Conservation (phyloP, 2,797 vertebrate species). For the Hirundo rustica region DNA sequence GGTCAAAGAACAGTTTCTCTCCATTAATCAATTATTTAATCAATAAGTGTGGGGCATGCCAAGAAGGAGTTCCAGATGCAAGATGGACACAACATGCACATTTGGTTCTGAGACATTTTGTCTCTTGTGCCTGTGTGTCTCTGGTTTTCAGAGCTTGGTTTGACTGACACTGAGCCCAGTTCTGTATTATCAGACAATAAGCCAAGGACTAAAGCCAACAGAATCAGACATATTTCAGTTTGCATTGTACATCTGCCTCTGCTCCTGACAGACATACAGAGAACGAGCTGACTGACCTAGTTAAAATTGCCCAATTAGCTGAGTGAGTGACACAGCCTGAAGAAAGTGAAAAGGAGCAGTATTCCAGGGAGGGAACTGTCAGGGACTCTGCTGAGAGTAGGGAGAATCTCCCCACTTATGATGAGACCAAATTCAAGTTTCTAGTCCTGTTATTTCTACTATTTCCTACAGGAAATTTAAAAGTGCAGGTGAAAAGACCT, state of each 20-base stretch:
- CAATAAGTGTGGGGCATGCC: background rate
- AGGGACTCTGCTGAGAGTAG: background rate
- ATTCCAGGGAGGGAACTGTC: background rate
- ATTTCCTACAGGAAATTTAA: background rate
- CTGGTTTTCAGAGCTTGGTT: background rate
- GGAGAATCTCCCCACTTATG: background rate
- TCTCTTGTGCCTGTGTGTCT: rapidly evolving
- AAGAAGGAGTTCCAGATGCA: background rate
- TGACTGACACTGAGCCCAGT: background rate
- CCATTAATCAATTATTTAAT: background rate
- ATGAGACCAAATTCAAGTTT: background rate
- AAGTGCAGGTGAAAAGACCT: background rate
- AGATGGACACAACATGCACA: background rate
- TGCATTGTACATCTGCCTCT: background rate
- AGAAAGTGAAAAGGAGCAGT: background rate
- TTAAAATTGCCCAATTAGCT: slow-evolving; percentile 18
- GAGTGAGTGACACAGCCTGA: background rate
- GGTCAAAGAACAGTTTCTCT: background rate
- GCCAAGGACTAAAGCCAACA: background rate
- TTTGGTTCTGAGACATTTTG: background rate
- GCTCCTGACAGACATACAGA: background rate
- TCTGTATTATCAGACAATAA: background rate
- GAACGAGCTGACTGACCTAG: background rate
- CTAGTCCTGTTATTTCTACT: background rate
- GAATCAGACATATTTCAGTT: background rate